phyloP scores from a whole-genome alignment of 1,140 invertebrate genomes.

The Hyphantria cunea region DNA sequence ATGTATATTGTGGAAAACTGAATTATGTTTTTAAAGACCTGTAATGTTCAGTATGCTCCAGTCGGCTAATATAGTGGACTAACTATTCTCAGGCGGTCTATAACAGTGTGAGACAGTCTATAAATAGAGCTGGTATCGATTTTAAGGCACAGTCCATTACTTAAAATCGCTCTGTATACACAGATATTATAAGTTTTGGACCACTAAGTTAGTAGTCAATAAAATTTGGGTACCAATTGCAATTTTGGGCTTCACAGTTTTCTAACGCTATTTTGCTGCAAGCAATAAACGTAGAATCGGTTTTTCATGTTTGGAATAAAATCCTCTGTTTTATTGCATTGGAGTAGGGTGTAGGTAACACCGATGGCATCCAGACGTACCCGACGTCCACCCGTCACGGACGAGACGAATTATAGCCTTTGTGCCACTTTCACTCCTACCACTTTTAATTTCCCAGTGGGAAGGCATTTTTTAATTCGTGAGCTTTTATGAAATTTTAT shows the following conservation, averaged over 20 bases:
- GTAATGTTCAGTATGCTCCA: no score
- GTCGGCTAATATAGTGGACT: no score
- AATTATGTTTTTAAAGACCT: no score
- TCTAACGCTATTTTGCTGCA: conserved; percentile 61
- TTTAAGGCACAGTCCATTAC: no score
- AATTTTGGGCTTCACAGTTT: conserved; percentile 59
- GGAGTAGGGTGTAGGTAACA: conserved; percentile 31
- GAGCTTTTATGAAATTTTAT: conserved; percentile 69
- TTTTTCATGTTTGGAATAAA: conserved; percentile 72
- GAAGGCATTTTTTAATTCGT: conserved; percentile 70
- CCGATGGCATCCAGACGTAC: conserved; percentile 50
- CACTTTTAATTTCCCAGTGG: conserved; percentile 66
- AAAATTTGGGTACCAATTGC: conserved; percentile 68
- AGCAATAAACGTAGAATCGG: conserved; percentile 72
- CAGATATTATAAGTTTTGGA: conserved; percentile 61
- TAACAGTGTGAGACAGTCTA: no score
- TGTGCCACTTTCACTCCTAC: conserved; percentile 71
- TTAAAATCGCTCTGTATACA: conserved; percentile 3
- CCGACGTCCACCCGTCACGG: conserved; percentile 56
- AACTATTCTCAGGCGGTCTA: no score
- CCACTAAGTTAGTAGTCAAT: conserved; percentile 68
- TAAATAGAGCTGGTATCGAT: no score
- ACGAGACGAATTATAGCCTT: conserved; percentile 74
- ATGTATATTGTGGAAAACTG: no score
- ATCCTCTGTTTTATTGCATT: conserved; percentile 58